Conservation (phyloP, 2,888 invertebrate genomes). For the Anarsia innoxiella region DNA sequence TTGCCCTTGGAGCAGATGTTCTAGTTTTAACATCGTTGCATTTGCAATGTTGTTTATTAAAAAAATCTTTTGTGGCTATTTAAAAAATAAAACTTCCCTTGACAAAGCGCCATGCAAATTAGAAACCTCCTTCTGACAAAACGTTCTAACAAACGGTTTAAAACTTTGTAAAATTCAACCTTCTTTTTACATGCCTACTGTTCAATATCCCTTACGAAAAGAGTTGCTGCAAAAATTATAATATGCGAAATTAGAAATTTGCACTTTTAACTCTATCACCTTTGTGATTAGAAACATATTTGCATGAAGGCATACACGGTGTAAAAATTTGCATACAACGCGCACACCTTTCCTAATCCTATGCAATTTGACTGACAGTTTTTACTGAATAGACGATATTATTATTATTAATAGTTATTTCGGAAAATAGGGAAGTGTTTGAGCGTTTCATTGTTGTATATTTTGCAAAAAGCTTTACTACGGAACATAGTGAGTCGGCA, state of each 20-base stretch:
- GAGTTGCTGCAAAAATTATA: constrained; percentile 36
- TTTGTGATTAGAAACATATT: too few relatives aligned
- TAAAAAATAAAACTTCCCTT: constrained; percentile 65
- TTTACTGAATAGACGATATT: constrained; percentile 34
- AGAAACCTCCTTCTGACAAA: constrained; percentile 34
- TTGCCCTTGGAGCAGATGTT: constrained; percentile 60
- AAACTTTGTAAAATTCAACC: constrained; percentile 30
- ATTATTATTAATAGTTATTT: too few relatives aligned
- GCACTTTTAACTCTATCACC: too few relatives aligned
- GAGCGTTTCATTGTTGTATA: background rate
- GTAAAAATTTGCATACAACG: constrained; percentile 63
- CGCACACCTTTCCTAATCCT: constrained; percentile 64
- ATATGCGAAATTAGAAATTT: constrained; percentile 38
- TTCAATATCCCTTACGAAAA: constrained; percentile 31
- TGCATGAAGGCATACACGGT: too few relatives aligned
- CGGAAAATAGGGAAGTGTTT: constrained; percentile 11
- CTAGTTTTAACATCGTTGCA: constrained; percentile 53
- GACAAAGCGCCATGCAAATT: constrained; percentile 73
- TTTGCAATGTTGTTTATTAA: constrained; percentile 66
- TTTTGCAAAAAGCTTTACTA: too few relatives aligned
- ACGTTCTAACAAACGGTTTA: constrained; percentile 24
- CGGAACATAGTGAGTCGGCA: too few relatives aligned
- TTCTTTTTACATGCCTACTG: constrained; percentile 28
- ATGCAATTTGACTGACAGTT: constrained; percentile 68
- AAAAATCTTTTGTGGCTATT: constrained; percentile 73